Base-by-base conservation (phyloP, 2,888 invertebrate genomes). In the Andrena marginata region DNA sequence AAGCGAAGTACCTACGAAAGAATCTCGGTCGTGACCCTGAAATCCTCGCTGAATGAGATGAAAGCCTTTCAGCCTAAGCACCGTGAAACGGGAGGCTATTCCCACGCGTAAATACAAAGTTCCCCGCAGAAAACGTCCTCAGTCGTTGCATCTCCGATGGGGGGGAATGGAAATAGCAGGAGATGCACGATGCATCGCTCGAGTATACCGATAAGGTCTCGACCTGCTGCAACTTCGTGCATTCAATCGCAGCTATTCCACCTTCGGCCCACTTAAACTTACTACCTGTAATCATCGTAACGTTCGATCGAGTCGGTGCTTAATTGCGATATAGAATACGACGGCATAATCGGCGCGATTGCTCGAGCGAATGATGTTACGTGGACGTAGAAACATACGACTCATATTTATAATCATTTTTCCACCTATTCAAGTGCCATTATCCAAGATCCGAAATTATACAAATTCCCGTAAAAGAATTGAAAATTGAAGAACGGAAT, bases 211-310 rank as follows among this genome's bases (percentile, higher is more conserved):
- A 84, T 85, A 89, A 89, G 90, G 90, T 91, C 91, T 88, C 89
- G 90, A 91, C 91, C 91, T 75, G 87, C 82, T 65, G 82, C 81
- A 86, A 84, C 90, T 87, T 84, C 87, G 86, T 85, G 90, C 88
- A 89, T 90, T 90, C 89, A 87, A 90, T 89, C 89, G 87, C 86
- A 68, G 82, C 62, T 74, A 72, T 82, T 82, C 77, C 63, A 77
- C 71, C 82, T 80, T 64, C 72, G 85, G 80, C 78, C 80, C 87
- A 83, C 79, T 83, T 81, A 83, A 78, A 81, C 68, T 71, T 83
- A 77, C 87, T 82, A 80, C 80, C 77, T 85, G 82, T 87, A 82
- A 85, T 87, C 81, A 73, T 77, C 76, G 56, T 69, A 85, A 77
- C 73, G 68, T 56, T 77, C 49, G 80, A 69, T 85, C 64, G 51